Percentiles rank a stretch among this genome's conserved stretches.
phyloP scores from a whole-genome alignment of 1,140 invertebrate species.

The Drusus annulatus region DNA sequence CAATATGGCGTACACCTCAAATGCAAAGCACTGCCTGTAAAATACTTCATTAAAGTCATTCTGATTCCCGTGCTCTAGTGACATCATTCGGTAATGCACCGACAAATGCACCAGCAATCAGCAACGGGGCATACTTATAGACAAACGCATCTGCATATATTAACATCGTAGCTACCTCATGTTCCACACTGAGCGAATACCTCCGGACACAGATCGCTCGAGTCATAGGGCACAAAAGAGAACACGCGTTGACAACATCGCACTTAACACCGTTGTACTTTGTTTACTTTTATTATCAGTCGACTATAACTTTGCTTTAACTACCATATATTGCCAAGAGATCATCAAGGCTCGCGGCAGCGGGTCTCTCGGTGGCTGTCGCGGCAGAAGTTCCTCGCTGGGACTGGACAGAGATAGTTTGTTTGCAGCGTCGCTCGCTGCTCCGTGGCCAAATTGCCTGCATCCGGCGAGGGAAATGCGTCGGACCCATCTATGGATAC shows the following conservation, averaged over 20 bases:
- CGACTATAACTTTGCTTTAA: too few species aligned
- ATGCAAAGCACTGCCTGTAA: too few species aligned
- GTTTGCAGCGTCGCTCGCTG: slow-evolving; percentile 55
- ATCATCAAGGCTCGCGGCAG: not conserved
- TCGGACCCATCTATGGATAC: slow-evolving; percentile 69
- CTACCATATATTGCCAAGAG: too few species aligned
- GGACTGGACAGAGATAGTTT: slow-evolving; percentile 41
- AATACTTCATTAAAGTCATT: too few species aligned
- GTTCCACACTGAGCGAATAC: not conserved
- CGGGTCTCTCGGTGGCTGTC: not conserved
- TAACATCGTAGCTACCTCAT: not conserved
- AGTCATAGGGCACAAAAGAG: not conserved
- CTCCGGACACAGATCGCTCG: not conserved
- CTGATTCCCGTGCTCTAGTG: too few species aligned
- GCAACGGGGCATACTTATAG: too few species aligned
- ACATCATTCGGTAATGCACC: not conserved
- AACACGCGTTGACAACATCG: not conserved
- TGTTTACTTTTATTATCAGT: too few species aligned
- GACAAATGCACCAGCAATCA: not conserved
- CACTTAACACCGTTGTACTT: too few species aligned
- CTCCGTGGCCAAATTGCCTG: slow-evolving; percentile 65
- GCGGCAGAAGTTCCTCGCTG: slow-evolving; percentile 58
- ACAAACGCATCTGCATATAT: not conserved
- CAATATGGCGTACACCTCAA: too few species aligned
- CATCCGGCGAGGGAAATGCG: slow-evolving; percentile 72